Evolutionary conservation across 2,113 vertebrate genomes (phyloP).

Genomic region (Corythornis madagascariensis): DNA sequence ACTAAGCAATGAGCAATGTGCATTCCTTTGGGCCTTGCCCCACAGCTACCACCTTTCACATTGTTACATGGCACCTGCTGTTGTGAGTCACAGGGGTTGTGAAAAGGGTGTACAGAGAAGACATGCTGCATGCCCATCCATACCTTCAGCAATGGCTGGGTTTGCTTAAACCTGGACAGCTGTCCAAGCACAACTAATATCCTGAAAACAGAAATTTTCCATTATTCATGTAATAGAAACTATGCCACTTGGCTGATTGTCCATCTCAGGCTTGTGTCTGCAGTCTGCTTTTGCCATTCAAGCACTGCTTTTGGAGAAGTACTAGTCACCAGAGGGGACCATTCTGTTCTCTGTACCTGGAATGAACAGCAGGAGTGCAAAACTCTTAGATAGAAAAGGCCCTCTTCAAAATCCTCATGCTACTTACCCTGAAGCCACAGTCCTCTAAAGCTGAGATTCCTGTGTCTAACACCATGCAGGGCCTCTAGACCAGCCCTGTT

Average conservation of each 20-base stretch:
- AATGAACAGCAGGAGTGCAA: not conserved
- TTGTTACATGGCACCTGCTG: not conserved
- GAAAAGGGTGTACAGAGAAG: not conserved
- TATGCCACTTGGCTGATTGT: not conserved
- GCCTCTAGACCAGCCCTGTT: not conserved
- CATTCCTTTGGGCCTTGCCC: not conserved
- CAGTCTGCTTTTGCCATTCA: not conserved
- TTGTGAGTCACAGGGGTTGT: not conserved
- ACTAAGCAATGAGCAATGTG: not conserved
- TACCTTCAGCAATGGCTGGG: not conserved
- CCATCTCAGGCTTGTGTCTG: not conserved
- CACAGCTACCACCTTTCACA: not conserved
- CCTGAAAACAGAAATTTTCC: not conserved
- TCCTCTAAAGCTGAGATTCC: not conserved
- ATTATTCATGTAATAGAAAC: not conserved
- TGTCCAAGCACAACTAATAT: not conserved
- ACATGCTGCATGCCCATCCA: not conserved
- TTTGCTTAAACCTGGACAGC: not conserved
- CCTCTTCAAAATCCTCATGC: not conserved
- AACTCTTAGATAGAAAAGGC: not conserved
- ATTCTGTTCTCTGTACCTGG: not conserved
- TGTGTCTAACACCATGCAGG: not conserved
- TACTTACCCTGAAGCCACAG: not conserved
- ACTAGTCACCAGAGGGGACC: not conserved
- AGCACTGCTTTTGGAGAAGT: not conserved